Evolutionary conservation across 2,113 vertebrate species (phyloP).

Genomic region (Chaetodon auriga): DNA sequence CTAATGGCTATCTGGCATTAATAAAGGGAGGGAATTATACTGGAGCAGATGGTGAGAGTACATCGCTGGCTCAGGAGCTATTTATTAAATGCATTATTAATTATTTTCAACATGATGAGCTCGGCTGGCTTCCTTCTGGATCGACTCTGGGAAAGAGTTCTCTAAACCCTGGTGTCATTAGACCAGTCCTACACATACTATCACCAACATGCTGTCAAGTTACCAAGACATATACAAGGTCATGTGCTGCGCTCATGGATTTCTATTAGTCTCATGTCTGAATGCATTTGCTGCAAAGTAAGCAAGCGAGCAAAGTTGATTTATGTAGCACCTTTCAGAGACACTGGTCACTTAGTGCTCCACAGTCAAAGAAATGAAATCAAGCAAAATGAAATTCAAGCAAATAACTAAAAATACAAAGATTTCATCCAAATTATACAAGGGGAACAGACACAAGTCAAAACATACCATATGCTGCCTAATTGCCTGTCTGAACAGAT

Average conservation of each 20-base stretch:
- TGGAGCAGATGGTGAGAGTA: conserved; percentile 85
- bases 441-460: no score
- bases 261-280: conserved; percentile 36
- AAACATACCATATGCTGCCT: no score
- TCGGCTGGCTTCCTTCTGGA: conserved; percentile 80
- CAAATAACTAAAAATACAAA: no score
- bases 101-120: conserved; percentile 86
- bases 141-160: conserved; percentile 65
- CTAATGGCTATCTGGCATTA: conserved; percentile 84
- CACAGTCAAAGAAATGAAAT: no score
- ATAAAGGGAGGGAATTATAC: conserved; percentile 83
- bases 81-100: conserved; percentile 89
- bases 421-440: no score
- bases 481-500: no score
- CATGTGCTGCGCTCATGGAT: conserved; percentile 15
- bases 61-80: conserved; percentile 84
- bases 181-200: conserved; percentile 39
- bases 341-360: no score
- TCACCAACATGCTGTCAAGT: conserved; percentile 50
- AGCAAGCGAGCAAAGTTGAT: no score
- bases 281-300: conserved; percentile 19
- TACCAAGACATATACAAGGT: conserved; percentile 49
- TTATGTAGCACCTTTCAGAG: no score
- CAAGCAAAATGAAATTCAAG: no score
- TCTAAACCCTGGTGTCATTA: conserved; percentile 71